These are phyloP conservation scores for Aspidiotus destructor DNA, from an alignment of 2,888 invertebrate species.

Conservation along the genomic window DNA sequence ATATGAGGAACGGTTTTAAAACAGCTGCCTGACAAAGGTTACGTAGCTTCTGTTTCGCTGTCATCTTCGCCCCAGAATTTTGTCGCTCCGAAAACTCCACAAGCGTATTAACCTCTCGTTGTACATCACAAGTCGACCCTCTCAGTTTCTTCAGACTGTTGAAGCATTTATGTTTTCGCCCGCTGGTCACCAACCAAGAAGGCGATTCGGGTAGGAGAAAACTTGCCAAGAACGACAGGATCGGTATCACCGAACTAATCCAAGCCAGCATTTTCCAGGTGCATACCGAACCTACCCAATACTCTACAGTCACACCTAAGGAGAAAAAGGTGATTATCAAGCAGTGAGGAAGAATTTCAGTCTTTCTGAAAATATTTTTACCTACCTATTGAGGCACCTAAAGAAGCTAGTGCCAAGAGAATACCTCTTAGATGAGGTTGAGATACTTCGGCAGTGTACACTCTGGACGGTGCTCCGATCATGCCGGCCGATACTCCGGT, in stretches of 20 bases:
- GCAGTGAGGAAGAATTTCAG: neutral
- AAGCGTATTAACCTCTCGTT: constrained; percentile 53
- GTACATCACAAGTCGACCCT: constrained; percentile 53
- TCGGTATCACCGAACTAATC: constrained; percentile 53
- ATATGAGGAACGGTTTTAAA: constrained; percentile 53
- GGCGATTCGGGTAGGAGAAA: constrained; percentile 62
- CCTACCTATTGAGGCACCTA: constrained; percentile 58
- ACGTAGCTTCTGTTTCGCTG: constrained; percentile 45
- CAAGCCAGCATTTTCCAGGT: constrained; percentile 57
- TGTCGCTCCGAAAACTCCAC: constrained; percentile 54
- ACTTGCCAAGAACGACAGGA: constrained; percentile 52
- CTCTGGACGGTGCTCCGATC: constrained; percentile 60
- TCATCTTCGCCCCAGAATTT: constrained; percentile 43
- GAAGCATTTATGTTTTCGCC: constrained; percentile 48
- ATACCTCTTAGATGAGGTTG: constrained; percentile 66
- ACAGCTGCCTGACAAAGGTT: constrained; percentile 54
- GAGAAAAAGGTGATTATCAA: neutral
- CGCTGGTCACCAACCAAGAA: constrained; percentile 55
- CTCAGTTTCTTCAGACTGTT: constrained; percentile 51
- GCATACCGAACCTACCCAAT: constrained; percentile 44
- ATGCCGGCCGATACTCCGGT: constrained; percentile 62
- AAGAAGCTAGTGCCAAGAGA: constrained; percentile 60
- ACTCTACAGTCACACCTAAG: constrained; percentile 39
- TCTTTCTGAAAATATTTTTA: constrained; percentile 3
- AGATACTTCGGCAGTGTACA: constrained; percentile 61